Percentiles rank a stretch among this genome's conserved stretches.
Conservation (phyloP, 92 coral and sea anemone species). For the Umimayanthus chanpuru region DNA sequence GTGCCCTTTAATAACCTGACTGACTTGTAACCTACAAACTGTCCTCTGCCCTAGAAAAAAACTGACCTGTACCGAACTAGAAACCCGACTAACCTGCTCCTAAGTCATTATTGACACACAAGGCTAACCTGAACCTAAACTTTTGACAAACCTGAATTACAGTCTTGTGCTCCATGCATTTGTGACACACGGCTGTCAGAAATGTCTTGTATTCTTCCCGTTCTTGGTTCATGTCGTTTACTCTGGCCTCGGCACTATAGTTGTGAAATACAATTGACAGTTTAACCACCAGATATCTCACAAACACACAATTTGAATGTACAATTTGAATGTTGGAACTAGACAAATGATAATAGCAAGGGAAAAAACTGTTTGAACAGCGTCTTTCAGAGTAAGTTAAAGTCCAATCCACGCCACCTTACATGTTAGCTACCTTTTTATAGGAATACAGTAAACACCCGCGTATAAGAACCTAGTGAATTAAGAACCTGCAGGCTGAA, state of each 20-base stretch:
- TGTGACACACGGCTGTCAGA: slow-evolving; percentile 66
- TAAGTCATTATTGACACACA: neutral
- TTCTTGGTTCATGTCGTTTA: slow-evolving; percentile 58
- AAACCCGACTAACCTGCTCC: neutral
- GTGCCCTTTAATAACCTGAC: neutral
- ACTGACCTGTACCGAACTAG: neutral
- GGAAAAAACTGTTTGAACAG: too few species aligned
- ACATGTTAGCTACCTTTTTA: too few species aligned
- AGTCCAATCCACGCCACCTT: too few species aligned
- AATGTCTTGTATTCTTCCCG: slow-evolving; percentile 70
- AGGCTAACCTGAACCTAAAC: neutral
- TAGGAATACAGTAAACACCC: too few species aligned
- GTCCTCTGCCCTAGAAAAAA: neutral
- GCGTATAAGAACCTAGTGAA: too few species aligned
- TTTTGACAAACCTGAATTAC: slow-evolving; percentile 53
- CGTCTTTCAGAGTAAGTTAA: too few species aligned
- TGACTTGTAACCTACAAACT: neutral
- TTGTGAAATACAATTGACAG: neutral
- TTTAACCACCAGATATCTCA: neutral
- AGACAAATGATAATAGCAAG: too few species aligned
- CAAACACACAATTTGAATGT: neutral
- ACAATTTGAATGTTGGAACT: too few species aligned
- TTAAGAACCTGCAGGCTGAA: too few species aligned
- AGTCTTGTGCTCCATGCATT: slow-evolving; percentile 87
- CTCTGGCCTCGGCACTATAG: slow-evolving; percentile 60